Evolutionary conservation across 2,113 vertebrate genomes (phyloP).

Genomic region (Melanostigma gelatinosum): DNA sequence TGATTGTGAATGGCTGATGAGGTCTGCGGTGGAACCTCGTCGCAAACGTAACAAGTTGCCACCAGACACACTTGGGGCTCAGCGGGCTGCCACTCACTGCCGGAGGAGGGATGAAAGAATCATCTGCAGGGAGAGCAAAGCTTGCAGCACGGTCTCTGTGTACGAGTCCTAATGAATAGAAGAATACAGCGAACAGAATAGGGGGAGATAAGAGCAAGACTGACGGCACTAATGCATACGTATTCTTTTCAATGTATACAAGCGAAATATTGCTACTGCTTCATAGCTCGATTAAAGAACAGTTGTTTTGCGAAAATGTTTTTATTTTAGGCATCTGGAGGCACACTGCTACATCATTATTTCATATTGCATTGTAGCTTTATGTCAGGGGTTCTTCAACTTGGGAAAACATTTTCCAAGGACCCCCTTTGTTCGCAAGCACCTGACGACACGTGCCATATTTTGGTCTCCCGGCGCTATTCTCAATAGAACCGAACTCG

Average conservation of each 20-base stretch:
- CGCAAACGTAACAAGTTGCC: slow-evolving; percentile 43
- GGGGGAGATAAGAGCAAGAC: background rate
- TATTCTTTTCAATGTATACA: background rate
- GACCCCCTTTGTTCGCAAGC: background rate
- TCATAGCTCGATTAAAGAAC: background rate
- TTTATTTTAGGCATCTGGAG: background rate
- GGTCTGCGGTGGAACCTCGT: slow-evolving; percentile 22
- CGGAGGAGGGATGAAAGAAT: slow-evolving; percentile 24
- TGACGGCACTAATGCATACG: background rate
- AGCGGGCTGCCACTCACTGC: slow-evolving; percentile 11
- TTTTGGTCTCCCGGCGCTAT: background rate
- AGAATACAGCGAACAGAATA: background rate
- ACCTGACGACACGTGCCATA: background rate
- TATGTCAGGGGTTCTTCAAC: background rate
- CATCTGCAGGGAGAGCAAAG: slow-evolving; percentile 17
- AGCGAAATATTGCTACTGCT: background rate
- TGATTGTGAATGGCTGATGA: slow-evolving; percentile 49
- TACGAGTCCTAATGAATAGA: slow-evolving; percentile 28
- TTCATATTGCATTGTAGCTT: background rate
- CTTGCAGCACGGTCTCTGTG: slow-evolving; percentile 17
- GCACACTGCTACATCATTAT: background rate
- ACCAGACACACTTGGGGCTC: slow-evolving; percentile 12
- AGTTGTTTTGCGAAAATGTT: background rate
- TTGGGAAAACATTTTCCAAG: too few relatives aligned
- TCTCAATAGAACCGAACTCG: background rate